A percentile compares a stretch with the other conserved stretches of the same genome.
Conservation (phyloP, 1,140 invertebrate genomes). For the Battus philenor region DNA sequence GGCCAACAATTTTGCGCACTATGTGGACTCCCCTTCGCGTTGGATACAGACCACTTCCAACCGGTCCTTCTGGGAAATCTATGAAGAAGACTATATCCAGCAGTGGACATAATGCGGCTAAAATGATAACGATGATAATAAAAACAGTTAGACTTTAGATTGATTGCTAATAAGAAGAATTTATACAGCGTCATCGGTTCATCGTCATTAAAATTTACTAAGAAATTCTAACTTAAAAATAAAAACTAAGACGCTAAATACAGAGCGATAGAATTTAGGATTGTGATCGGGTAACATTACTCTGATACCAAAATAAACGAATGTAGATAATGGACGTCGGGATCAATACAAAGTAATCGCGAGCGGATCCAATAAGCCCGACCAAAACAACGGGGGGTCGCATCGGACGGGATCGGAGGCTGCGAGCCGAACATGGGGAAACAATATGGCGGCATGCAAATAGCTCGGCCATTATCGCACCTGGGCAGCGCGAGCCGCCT, state of each 20-base stretch:
- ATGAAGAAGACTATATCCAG: too few species aligned
- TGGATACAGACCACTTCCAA: too few species aligned
- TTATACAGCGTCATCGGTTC: too few species aligned
- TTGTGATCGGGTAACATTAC: constrained; percentile 58
- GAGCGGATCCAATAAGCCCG: constrained; percentile 70
- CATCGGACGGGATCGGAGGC: constrained; percentile 48
- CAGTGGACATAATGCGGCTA: too few species aligned
- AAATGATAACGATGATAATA: too few species aligned
- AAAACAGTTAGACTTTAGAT: too few species aligned
- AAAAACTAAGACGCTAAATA: constrained; percentile 5
- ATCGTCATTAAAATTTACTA: too few species aligned
- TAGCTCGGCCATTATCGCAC: constrained; percentile 74
- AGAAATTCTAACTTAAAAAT: too few species aligned
- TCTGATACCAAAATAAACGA: constrained; percentile 69
- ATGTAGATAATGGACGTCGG: constrained; percentile 71
- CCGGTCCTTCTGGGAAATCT: too few species aligned
- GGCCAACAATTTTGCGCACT: too few species aligned
- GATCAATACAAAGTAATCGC: constrained; percentile 75
- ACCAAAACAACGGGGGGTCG: constrained; percentile 69
- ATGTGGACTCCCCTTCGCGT: too few species aligned
- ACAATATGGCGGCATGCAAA: constrained; percentile 75
- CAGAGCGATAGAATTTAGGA: constrained; percentile 41
- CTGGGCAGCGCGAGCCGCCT: constrained; percentile 61
- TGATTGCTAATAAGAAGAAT: too few species aligned
- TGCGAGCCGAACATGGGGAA: constrained; percentile 63